phyloP scores from a whole-genome alignment of 1,140 invertebrate genomes.

The Aphidius gifuensis region DNA sequence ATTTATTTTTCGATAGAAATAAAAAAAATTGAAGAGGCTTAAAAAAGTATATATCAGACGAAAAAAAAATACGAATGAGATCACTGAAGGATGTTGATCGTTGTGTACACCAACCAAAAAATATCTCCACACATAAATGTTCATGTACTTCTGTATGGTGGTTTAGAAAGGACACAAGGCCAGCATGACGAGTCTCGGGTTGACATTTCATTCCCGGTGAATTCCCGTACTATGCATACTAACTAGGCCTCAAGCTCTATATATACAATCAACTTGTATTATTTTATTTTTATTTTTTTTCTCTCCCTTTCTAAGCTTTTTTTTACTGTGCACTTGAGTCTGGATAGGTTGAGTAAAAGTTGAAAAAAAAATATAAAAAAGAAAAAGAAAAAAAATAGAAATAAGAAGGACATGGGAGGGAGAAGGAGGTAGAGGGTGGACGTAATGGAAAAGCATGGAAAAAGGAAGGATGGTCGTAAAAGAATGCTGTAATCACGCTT shows the following conservation, averaged over 20 bases:
- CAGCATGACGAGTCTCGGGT: conserved; percentile 54
- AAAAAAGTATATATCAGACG: no score
- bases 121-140: neutral
- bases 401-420: conserved; percentile 23
- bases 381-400: conserved; percentile 24
- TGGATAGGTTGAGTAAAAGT: no score
- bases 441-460: conserved; percentile 21
- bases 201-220: conserved; percentile 55
- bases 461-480: conserved; percentile 23
- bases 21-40: no score
- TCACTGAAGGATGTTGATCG: no score
- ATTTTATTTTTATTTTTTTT: no score
- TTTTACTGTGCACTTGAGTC: no score
- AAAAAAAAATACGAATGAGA: no score
- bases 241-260: conserved; percentile 46
- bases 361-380: conserved; percentile 26
- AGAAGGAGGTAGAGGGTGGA: conserved; percentile 14
- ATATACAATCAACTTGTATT: no score
- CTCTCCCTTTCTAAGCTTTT: no score
- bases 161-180: conserved; percentile 34
- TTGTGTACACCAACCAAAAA: no score
- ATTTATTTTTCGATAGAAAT: no score
- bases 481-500: conserved; percentile 17
- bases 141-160: neutral
- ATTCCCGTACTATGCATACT: conserved; percentile 56